phyloP scores from a whole-genome alignment of 2,888 invertebrate genomes.

The Prosopocoilus inquinatus region DNA sequence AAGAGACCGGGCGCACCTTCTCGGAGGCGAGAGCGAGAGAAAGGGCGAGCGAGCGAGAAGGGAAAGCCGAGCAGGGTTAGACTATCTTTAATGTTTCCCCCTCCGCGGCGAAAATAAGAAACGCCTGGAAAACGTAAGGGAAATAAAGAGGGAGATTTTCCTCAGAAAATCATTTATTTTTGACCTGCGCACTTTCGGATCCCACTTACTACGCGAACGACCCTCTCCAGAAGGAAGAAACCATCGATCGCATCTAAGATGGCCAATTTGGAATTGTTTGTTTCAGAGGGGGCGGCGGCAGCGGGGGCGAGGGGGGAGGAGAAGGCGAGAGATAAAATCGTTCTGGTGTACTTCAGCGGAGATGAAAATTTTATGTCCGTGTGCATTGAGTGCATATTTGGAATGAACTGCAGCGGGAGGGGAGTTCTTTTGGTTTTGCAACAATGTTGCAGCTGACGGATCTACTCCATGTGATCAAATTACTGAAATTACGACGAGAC shows the following conservation, averaged over 20 bases:
- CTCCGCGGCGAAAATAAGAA: conserved; percentile 32
- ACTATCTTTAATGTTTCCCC: conserved; percentile 5
- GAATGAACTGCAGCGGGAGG: too few relatives aligned
- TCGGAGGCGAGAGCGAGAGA: too few relatives aligned
- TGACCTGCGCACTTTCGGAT: conserved; percentile 43
- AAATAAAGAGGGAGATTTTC: conserved; percentile 48
- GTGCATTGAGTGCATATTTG: too few relatives aligned
- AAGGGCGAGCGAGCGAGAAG: too few relatives aligned
- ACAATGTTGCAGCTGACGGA: too few relatives aligned
- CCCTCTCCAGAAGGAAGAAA: conserved; percentile 17
- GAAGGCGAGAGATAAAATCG: conserved; percentile 16
- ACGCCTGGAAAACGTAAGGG: conserved; percentile 43
- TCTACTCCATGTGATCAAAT: too few relatives aligned
- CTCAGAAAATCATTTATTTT: conserved; percentile 49
- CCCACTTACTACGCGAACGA: not conserved
- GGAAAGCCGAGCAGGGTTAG: not conserved
- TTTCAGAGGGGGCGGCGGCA: not conserved
- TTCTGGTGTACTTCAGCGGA: conserved; percentile 21
- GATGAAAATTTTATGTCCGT: too few relatives aligned
- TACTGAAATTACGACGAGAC: too few relatives aligned
- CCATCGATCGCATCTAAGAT: conserved; percentile 22
- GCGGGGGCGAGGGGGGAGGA: not conserved
- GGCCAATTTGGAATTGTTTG: conserved; percentile 20
- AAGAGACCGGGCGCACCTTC: not conserved
- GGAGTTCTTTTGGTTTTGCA: too few relatives aligned